These are phyloP conservation scores for Standfussiana lucernea DNA, from an alignment of 2,888 invertebrate species.

Conservation along the genomic window DNA sequence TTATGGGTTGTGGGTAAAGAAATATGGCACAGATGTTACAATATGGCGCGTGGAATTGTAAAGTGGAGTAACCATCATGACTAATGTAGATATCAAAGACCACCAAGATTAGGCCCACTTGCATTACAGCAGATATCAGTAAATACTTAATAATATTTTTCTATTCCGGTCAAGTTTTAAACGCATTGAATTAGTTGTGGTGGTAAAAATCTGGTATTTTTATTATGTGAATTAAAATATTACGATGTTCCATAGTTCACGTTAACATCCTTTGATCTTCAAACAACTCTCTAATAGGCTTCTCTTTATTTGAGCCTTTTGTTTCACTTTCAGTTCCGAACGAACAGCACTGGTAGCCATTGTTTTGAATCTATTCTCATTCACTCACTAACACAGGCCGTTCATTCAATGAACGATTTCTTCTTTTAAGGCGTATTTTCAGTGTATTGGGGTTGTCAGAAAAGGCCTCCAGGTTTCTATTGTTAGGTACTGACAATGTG, in stretches of 20 bases:
- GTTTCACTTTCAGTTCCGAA: conserved; percentile 31
- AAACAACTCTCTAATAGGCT: conserved; percentile 21
- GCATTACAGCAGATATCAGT: background rate
- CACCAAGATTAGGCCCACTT: background rate
- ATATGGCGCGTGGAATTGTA: background rate
- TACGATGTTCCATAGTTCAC: background rate
- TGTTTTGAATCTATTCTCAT: conserved; percentile 42
- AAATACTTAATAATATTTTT: background rate
- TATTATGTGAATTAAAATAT: background rate
- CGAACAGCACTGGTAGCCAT: conserved; percentile 9
- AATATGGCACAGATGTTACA: background rate
- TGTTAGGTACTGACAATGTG: conserved; percentile 30
- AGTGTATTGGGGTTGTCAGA: conserved; percentile 33
- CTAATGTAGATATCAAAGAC: background rate
- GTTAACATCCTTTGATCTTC: background rate
- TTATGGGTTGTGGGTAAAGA: background rate
- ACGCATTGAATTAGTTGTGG: background rate
- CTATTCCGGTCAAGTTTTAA: no score
- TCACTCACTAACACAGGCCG: conserved; percentile 20
- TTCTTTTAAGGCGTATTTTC: conserved; percentile 43
- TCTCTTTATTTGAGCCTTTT: conserved; percentile 23
- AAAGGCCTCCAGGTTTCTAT: conserved; percentile 16
- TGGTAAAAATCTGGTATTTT: background rate
- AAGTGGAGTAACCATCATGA: background rate
- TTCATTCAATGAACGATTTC: conserved; percentile 37